Evolutionary conservation across 1,140 invertebrate species (phyloP), one percentile per base, ranked within the genome.

Genomic region (Temnothorax curvispinosus): DNA sequence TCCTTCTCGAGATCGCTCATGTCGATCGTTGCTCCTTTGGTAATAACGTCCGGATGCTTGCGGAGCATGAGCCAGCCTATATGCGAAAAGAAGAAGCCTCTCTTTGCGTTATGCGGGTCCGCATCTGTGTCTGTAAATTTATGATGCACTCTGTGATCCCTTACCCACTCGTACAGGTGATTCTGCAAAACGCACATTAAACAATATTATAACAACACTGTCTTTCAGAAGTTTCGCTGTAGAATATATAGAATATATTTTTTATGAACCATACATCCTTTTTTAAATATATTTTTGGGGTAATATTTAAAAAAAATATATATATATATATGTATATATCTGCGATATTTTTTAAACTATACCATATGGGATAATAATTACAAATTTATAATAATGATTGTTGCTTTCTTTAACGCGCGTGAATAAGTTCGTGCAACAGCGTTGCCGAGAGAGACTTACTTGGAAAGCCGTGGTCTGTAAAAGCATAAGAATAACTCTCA

Each of bases 1-100:
- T 98, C 98, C 21, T 94, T 94, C n/a, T 96, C 95, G 7, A 98
- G 93, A 94, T 99, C 98, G 92, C 96, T 97, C 95, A 99, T 96
- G 92, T 99, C 98, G 1, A 99, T 96, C 0, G 95, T 95, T 81
- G 97, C 97, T 7, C 98, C 98, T 93, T 98, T 98, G 0, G 94
- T 96, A 58, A 97, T 97, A 0, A 99, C 98, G 82, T 98, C 97
- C 13, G 97, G 97, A 92, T 99, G 98, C 93, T 99, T 99, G 64
- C 97, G 95, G 0, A 98, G 95, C 95, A 99, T 96, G 62, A 99
- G 95, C 98, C 98, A 99, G 3, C 98, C 98, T 89, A 99, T 97
- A 93, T 99, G 98, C 0, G 98, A 97, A 94, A 99, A 99, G 96
- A 99, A 99, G 94, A 99, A 98, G 2, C 98, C 98, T 88, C 98